Percentiles rank a stretch among this genome's conserved stretches.
Conservation (phyloP, 2,113 vertebrate species). For the Gracilinanus agilis region DNA sequence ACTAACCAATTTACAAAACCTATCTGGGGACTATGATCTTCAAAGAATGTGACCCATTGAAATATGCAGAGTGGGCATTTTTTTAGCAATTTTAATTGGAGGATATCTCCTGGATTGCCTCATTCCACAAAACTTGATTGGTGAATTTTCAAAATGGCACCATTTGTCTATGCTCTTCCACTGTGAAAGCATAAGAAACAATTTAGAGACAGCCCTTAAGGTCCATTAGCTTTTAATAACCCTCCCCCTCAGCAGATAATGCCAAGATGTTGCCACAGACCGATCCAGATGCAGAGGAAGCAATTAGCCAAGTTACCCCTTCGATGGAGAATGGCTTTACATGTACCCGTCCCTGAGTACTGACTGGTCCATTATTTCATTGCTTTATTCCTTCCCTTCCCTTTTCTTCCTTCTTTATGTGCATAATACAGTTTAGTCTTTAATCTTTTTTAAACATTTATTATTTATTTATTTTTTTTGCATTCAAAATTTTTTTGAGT, state of each 20-base stretch:
- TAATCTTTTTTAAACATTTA: neutral
- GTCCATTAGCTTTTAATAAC: neutral
- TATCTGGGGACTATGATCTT: neutral
- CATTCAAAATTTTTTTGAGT: neutral
- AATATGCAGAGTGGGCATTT: neutral
- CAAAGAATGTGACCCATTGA: slow-evolving; percentile 40
- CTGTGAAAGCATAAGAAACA: neutral
- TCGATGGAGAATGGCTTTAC: neutral
- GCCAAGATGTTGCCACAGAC: neutral
- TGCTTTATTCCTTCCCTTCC: neutral
- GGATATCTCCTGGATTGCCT: neutral
- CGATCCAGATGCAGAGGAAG: neutral
- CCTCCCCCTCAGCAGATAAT: neutral
- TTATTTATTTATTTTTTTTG: neutral
- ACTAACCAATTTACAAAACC: neutral
- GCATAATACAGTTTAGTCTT: neutral
- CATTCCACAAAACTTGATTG: slow-evolving; percentile 28
- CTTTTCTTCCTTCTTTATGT: too few species aligned
- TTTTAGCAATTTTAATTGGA: neutral
- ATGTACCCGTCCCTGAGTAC: neutral
- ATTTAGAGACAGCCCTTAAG: neutral
- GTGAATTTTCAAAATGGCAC: slow-evolving; percentile 24
- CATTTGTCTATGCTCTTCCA: slow-evolving; percentile 10
- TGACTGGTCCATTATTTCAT: slow-evolving; percentile 22
- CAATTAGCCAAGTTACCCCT: neutral